phyloP scores from a whole-genome alignment of 1,140 invertebrate species.

The Bombus pascuorum region DNA sequence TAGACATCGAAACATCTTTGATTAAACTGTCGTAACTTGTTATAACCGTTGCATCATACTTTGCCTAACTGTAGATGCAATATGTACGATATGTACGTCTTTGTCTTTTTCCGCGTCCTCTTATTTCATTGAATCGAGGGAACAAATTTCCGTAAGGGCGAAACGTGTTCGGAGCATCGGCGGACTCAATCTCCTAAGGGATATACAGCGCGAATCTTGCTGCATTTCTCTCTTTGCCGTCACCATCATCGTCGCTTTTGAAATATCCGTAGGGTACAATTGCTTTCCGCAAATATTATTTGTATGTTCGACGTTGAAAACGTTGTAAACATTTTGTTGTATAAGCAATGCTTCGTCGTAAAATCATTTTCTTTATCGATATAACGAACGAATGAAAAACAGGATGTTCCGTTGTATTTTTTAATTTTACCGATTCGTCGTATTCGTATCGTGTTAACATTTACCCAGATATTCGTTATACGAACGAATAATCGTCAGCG shows the following conservation, averaged over 20 bases:
- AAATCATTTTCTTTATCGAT: neutral
- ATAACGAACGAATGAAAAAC: too few species aligned
- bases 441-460: neutral
- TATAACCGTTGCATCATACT: too few species aligned
- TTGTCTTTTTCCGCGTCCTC: neutral
- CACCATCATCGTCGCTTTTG: constrained; percentile 20
- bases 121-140: constrained; percentile 3
- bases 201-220: neutral
- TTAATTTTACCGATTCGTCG: neutral
- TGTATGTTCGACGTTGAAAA: neutral
- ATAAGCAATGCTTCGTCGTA: neutral
- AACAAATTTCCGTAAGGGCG: neutral
- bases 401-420: neutral
- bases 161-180: neutral
- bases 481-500: neutral
- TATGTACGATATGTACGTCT: too few species aligned
- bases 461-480: neutral
- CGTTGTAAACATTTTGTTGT: too few species aligned
- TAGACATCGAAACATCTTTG: too few species aligned
- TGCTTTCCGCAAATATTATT: constrained; percentile 10
- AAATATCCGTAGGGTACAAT: constrained; percentile 7
- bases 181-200: constrained; percentile 19
- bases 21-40: too few species aligned
- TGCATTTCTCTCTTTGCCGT: constrained; percentile 22
- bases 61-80: neutral